A percentile compares a stretch with the other conserved stretches of the same genome.
Evolutionary conservation across 2,113 vertebrate genomes (phyloP).

Genomic region (Xenopus tropicalis): UCB_Xtro_10.0 CM004444.2:41570501-41571000

Average conservation of each 20-base stretch:
- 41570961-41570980: slow-evolving; percentile 82
- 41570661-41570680: slow-evolving; percentile 85
- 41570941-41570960: slow-evolving; percentile 87
- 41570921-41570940: slow-evolving; percentile 80
- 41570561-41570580: too few species aligned
- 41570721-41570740: background rate
- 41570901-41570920: slow-evolving; percentile 72
- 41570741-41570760: background rate
- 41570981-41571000: slow-evolving; percentile 96
- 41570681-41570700: slow-evolving; percentile 66
- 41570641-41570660: slow-evolving; percentile 91
- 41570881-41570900: background rate
- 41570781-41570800: too few species aligned
- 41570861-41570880: background rate
- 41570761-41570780: too few species aligned
- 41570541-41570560: too few species aligned
- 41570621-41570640: slow-evolving; percentile 74
- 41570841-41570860: too few species aligned
- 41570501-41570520: too few species aligned
- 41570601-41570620: rapidly evolving
- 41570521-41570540: too few species aligned
- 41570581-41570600: too few species aligned
- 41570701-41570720: background rate
- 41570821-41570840: too few species aligned
- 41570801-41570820: too few species aligned